These are phyloP conservation scores for Condylura cristata DNA, from an alignment of 2,113 vertebrate genomes.

Conservation along the genomic window DNA sequence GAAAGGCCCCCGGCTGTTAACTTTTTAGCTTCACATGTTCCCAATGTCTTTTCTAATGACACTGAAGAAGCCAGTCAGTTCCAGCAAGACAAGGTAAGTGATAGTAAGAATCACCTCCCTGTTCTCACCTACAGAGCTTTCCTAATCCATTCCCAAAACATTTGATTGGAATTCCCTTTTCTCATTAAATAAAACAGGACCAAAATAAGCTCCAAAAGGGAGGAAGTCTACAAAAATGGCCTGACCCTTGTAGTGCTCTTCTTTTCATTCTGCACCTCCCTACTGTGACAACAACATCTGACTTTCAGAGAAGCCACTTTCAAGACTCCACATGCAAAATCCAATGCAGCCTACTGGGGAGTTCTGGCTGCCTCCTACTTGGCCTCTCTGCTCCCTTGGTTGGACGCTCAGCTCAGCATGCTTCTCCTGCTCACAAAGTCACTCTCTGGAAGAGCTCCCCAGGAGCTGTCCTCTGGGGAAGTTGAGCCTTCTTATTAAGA, in stretches of 20 bases:
- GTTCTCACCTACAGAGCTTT: neutral
- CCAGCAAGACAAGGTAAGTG: neutral
- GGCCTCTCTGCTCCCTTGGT: neutral
- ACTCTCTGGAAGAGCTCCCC: neutral
- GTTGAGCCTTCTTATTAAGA: neutral
- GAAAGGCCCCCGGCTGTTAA: no score
- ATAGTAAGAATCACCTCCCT: neutral
- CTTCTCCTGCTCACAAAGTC: neutral
- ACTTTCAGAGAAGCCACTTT: neutral
- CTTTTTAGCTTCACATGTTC: neutral
- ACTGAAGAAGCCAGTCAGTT: neutral
- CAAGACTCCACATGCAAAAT: neutral
- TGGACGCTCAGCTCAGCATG: neutral
- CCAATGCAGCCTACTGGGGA: fast-evolving
- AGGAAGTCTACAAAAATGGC: neutral
- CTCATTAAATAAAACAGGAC: neutral
- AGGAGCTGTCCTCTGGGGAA: neutral
- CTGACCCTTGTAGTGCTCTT: neutral
- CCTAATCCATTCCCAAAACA: neutral
- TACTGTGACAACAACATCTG: neutral
- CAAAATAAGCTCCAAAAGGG: neutral
- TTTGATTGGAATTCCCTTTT: neutral
- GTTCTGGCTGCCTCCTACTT: neutral
- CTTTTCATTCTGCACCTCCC: neutral
- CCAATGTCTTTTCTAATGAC: neutral